Evolutionary conservation across 2,888 invertebrate genomes (phyloP), one percentile per base, ranked within the genome.

Genomic region (Boloria selene): DNA sequence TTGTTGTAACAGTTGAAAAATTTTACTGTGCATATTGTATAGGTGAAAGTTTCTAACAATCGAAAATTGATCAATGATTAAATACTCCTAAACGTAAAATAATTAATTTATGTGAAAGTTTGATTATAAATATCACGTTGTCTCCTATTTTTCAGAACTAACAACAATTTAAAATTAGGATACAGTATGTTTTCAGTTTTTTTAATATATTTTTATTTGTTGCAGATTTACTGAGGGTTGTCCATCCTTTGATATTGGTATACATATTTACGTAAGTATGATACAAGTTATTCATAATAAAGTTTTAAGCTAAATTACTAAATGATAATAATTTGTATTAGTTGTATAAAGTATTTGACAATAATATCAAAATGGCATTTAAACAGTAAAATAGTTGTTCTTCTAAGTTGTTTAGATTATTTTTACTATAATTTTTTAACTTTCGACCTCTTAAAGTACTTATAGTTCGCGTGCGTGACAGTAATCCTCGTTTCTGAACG

Each of bases 401-500:
- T 4, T 10, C 31, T 38, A 10, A 38, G 10, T 38, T 38, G 10
- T 2, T 38, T 38, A 38, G 31, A 38, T 10, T 38, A 7, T 38
- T 38, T 38, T 38, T 7, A 38, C 13, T 4, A 22, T 17, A 18
- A 51, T 13, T 51, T 51, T 13, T 51, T 18, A 31, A 53, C n/a
- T 22, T 52, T 52, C 14, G 18, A 60, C 17, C 49, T 60, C 50
- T 54, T 42, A 22, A 42, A 38, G 38, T 17, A 44, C 18, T 7
- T 22, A 26, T n/a, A 44, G 50, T 56, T 58, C n/a, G n/a, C n/a
- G 51, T 58, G 56, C 58, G 64, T 58, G 58, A 51, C 26, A 44
- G 51, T 13, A 52, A 31, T 45, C 14, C n/a, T 18, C n/a, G 26
- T 52, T 87, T 85, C 85, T 87, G 72, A 87, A 86, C 79, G 78